Evolutionary conservation across 2,888 invertebrate species (phyloP).

Genomic region (Cepaea hortensis): DNA sequence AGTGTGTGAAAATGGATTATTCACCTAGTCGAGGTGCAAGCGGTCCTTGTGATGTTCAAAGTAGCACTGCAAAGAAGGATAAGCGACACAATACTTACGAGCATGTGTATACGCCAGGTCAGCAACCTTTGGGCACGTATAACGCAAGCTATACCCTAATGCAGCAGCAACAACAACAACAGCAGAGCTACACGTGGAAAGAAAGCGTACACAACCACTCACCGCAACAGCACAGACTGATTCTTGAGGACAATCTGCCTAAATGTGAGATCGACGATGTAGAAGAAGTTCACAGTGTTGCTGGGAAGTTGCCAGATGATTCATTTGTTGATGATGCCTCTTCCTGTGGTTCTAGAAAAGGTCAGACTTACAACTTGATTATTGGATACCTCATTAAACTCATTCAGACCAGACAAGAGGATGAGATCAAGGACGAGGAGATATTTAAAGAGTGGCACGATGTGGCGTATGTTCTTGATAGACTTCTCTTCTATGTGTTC

Average conservation of each 20-base stretch:
- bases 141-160: neutral
- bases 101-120: constrained; percentile 23
- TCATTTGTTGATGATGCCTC: neutral
- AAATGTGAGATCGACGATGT: neutral
- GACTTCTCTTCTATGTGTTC: constrained; percentile 67
- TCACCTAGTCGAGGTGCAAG: neutral
- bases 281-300: neutral
- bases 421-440: constrained; percentile 61
- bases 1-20: constrained; percentile 46
- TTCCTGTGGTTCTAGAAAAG: constrained; percentile 5
- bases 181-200: neutral
- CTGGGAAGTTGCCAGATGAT: neutral
- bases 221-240: neutral
- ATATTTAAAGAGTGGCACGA: constrained; percentile 69
- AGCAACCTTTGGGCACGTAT: neutral
- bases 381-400: constrained; percentile 62
- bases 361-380: constrained; percentile 43
- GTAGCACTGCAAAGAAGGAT: neutral
- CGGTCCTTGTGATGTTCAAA: neutral
- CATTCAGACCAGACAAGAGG: constrained; percentile 60
- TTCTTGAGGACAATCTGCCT: neutral
- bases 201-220: neutral
- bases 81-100: neutral
- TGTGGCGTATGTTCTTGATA: constrained; percentile 66
- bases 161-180: neutral